phyloP scores from a whole-genome alignment of 2,113 vertebrate genomes.

The Pollimyrus isidori region DNA sequence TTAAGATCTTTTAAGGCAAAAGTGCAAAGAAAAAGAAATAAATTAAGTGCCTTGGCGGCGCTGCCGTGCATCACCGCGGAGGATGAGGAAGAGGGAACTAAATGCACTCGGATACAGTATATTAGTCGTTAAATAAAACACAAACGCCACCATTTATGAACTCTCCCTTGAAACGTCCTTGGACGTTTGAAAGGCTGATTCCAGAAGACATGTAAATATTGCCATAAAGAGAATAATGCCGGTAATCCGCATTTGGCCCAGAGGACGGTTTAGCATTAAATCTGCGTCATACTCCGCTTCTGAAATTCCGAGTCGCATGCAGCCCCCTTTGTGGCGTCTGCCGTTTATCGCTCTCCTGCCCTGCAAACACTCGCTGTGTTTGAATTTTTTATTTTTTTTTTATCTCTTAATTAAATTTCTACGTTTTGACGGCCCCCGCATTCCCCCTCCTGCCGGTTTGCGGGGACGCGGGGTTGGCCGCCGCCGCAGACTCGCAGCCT shows the following conservation, averaged over 20 bases:
- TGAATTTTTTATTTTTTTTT: constrained; percentile 1
- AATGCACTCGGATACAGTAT: neutral
- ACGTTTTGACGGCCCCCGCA: neutral
- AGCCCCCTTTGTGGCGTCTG: neutral
- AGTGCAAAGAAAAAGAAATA: neutral
- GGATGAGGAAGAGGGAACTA: neutral
- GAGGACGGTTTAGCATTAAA: constrained; percentile 21
- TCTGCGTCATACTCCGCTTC: constrained; percentile 3
- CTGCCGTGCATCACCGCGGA: neutral
- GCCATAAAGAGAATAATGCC: constrained; percentile 19
- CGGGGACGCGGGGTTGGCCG: neutral
- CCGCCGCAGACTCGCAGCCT: neutral
- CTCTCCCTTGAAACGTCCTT: constrained; percentile 18
- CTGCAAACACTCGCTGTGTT: constrained; percentile 10
- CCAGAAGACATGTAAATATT: constrained; percentile 22
- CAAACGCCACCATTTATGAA: constrained; percentile 9
- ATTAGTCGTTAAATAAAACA: constrained; percentile 10
- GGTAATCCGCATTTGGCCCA: constrained; percentile 18
- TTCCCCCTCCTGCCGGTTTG: neutral
- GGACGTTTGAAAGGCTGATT: constrained; percentile 20
- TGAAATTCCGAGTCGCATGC: neutral
- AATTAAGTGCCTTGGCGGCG: neutral
- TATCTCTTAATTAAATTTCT: constrained; percentile 9
- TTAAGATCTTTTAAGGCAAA: neutral
- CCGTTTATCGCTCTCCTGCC: neutral